phyloP scores from a whole-genome alignment of 2,888 invertebrate genomes.

The Leptura quadrifasciata region DNA sequence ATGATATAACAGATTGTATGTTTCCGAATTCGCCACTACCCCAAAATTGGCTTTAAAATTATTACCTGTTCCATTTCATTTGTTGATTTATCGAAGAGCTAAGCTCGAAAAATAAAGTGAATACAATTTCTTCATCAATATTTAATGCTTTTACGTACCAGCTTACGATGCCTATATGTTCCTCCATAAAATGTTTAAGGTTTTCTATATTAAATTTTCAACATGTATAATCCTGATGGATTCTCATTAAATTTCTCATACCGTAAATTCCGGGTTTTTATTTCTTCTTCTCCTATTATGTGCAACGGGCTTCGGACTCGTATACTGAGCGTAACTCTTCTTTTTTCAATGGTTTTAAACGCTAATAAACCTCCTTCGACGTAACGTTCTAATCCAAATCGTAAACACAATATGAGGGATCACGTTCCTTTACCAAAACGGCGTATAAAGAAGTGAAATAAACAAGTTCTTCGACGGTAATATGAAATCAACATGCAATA shows the following conservation, averaged over 20 bases:
- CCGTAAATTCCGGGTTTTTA: not conserved
- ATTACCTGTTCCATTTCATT: too few relatives aligned
- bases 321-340: not conserved
- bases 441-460: not conserved
- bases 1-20: too few relatives aligned
- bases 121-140: too few relatives aligned
- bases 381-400: not conserved
- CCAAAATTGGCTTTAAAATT: too few relatives aligned
- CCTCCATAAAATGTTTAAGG: not conserved
- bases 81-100: too few relatives aligned
- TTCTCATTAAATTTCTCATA: not conserved
- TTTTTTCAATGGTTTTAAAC: not conserved
- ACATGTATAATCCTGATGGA: not conserved
- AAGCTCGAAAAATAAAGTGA: too few relatives aligned
- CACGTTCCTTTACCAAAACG: not conserved
- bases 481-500: conserved; percentile 13
- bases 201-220: not conserved
- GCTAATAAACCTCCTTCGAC: not conserved
- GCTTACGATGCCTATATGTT: too few relatives aligned
- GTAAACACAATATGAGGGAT: not conserved
- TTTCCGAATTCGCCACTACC: too few relatives aligned
- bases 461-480: not conserved
- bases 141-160: too few relatives aligned
- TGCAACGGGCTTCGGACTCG: not conserved
- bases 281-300: not conserved